Conservation (phyloP, 2,797 vertebrate species). For the Glyptemys insculpta region DNA sequence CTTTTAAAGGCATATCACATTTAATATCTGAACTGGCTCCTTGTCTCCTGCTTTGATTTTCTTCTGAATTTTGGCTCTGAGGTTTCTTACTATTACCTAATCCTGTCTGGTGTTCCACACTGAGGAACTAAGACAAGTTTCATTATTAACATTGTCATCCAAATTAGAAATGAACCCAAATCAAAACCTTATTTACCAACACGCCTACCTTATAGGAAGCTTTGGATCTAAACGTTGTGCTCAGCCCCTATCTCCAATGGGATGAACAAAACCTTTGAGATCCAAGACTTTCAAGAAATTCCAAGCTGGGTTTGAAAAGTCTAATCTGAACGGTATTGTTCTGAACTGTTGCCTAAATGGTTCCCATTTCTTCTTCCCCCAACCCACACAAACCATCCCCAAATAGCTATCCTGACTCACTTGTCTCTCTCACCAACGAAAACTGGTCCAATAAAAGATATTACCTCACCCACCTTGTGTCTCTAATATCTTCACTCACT, state of each 20-base stretch:
- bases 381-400: background rate
- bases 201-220: background rate
- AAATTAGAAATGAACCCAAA: background rate
- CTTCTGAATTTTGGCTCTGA: background rate
- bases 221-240: background rate
- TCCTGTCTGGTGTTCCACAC: background rate
- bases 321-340: background rate
- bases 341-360: background rate
- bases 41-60: background rate
- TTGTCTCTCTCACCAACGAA: background rate
- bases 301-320: background rate
- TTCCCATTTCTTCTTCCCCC: background rate
- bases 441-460: background rate
- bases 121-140: background rate
- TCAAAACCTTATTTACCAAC: background rate
- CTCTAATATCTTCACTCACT: background rate
- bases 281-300: background rate
- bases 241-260: background rate
- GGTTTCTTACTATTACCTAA: background rate
- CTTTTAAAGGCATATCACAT: background rate
- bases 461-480: background rate
- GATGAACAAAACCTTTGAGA: background rate
- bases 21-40: background rate
- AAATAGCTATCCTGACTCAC: background rate
- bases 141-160: background rate